These are phyloP conservation scores for Drosophila fuyamai DNA, from an alignment of 1,140 invertebrate genomes.

Conservation along the genomic window DNA sequence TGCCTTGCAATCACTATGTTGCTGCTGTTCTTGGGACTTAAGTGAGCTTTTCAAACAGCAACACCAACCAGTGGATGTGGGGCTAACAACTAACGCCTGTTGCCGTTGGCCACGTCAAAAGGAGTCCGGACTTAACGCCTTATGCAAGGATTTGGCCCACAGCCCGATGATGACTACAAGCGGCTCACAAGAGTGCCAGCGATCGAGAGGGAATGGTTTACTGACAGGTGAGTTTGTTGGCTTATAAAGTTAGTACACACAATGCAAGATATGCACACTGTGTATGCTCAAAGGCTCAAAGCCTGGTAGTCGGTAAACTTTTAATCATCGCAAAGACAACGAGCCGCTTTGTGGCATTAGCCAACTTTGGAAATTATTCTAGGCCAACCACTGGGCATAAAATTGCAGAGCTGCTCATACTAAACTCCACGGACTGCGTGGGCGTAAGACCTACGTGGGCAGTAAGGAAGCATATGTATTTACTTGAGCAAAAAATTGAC, in stretches of 20 bases:
- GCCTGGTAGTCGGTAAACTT: slow-evolving; percentile 49
- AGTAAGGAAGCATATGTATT: slow-evolving; percentile 58
- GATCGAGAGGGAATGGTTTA: slow-evolving; percentile 1
- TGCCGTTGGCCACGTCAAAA: slow-evolving; percentile 55
- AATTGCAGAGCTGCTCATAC: slow-evolving; percentile 33
- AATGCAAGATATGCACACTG: slow-evolving; percentile 12
- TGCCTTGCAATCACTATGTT: slow-evolving; percentile 38
- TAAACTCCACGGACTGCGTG: slow-evolving; percentile 17
- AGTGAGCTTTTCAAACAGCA: slow-evolving; percentile 48
- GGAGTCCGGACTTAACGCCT: slow-evolving; percentile 64
- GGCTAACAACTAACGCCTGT: slow-evolving; percentile 46
- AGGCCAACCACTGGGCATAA: slow-evolving; percentile 46
- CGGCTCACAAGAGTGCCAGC: slow-evolving; percentile 27
- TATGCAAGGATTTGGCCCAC: slow-evolving; percentile 69
- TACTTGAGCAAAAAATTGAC: slow-evolving; percentile 67
- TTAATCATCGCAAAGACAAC: slow-evolving; percentile 55
- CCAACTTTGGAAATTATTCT: slow-evolving; percentile 34
- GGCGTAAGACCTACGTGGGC: slow-evolving; percentile 18
- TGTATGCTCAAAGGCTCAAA: slow-evolving; percentile 41
- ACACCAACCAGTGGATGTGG: not conserved
- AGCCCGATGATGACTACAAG: slow-evolving; percentile 41
- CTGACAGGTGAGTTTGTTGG: slow-evolving; percentile 63
- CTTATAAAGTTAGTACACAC: slow-evolving; percentile 74
- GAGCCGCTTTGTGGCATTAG: slow-evolving; percentile 45
- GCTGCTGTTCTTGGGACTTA: slow-evolving; percentile 55